Percentiles rank a stretch among this genome's conserved stretches.
Conservation (phyloP, 2,113 vertebrate genomes). For the Prionailurus viverrinus region DNA sequence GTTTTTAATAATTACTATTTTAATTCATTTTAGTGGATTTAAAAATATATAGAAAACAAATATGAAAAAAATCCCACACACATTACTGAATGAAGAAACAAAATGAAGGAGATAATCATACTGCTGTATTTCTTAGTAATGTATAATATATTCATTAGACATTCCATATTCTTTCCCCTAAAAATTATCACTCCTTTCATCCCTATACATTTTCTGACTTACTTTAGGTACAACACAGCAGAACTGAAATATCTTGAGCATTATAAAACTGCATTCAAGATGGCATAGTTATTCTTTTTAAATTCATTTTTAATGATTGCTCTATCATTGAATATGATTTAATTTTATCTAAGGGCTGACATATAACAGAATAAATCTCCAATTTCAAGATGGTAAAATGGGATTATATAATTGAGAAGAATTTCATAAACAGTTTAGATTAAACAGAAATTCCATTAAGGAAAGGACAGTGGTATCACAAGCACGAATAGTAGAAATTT, state of each 20-base stretch:
- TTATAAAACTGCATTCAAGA: neutral
- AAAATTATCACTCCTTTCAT: neutral
- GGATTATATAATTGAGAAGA: slow-evolving; percentile 33
- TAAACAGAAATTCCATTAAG: slow-evolving; percentile 45
- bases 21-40: neutral
- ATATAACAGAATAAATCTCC: slow-evolving; percentile 51
- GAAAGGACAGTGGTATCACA: neutral
- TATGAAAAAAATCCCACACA: neutral
- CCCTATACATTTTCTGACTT: neutral
- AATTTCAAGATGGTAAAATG: slow-evolving; percentile 37
- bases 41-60: neutral
- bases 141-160: neutral
- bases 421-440: slow-evolving; percentile 25
- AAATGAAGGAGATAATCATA: neutral
- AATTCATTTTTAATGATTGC: slow-evolving; percentile 49
- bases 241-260: neutral
- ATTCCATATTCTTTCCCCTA: neutral
- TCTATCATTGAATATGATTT: neutral
- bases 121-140: neutral
- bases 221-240: neutral
- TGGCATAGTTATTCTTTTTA: neutral
- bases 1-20: neutral
- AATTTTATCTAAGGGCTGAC: slow-evolving; percentile 36
- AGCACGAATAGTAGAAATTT: neutral
- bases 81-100: neutral